A percentile compares a stretch with the other conserved stretches of the same genome.
These are phyloP conservation scores for Mus caroli DNA, from an alignment of 2,797 vertebrate genomes.

Conservation along the genomic window DNA sequence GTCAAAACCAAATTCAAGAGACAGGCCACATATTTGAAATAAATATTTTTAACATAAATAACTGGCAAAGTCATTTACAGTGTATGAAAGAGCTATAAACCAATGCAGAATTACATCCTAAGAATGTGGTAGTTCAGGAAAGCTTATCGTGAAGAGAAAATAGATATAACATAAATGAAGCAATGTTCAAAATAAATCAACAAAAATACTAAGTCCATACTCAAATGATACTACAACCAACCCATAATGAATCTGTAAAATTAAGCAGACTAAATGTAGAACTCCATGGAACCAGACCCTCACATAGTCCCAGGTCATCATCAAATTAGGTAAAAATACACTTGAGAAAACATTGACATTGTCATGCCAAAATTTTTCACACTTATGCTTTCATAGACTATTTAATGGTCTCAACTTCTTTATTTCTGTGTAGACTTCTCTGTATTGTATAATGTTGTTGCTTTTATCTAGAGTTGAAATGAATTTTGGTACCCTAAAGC, in stretches of 20 bases:
- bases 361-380: background rate
- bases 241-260: background rate
- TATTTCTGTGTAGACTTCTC: background rate
- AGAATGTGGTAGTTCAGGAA: constrained; percentile 15
- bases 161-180: background rate
- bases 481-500: background rate
- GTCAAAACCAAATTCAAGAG: background rate
- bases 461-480: background rate
- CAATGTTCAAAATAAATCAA: background rate
- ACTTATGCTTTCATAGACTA: background rate
- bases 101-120: background rate
- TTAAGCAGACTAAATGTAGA: background rate
- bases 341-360: background rate
- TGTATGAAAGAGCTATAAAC: background rate
- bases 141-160: background rate
- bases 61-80: background rate
- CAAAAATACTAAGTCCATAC: background rate
- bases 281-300: background rate
- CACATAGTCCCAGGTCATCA: background rate
- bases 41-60: background rate
- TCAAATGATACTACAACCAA: background rate
- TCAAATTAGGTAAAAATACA: background rate
- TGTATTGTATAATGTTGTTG: background rate
- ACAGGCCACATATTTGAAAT: background rate
- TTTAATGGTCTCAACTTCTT: background rate